These are phyloP conservation scores for Orchestes rusci DNA, from an alignment of 2,888 invertebrate species.

Conservation along the genomic window DNA sequence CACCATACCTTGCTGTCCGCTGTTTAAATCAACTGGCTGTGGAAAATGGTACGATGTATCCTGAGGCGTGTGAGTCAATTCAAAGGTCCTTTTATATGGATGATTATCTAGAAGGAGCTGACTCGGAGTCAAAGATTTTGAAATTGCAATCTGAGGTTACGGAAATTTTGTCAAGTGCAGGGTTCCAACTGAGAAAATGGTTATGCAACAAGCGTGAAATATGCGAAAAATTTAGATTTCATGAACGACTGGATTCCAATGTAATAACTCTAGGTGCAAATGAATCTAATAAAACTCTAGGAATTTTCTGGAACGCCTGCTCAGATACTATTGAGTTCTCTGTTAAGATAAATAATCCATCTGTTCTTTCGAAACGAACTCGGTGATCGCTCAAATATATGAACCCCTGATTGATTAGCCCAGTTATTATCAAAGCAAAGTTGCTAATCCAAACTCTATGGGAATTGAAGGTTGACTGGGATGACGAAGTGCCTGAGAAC, in stretches of 20 bases:
- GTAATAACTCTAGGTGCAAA: too few relatives aligned
- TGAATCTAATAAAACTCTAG: slow-evolving; percentile 7
- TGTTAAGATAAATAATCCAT: not conserved
- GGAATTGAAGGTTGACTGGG: slow-evolving; percentile 17
- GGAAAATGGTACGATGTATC: not conserved
- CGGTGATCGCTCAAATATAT: slow-evolving; percentile 14
- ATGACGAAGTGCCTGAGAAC: slow-evolving; percentile 1
- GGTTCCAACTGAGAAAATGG: slow-evolving; percentile 20
- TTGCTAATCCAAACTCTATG: slow-evolving; percentile 21
- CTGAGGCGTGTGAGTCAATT: slow-evolving; percentile 11
- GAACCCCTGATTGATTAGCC: slow-evolving; percentile 20
- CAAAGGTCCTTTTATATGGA: too few relatives aligned
- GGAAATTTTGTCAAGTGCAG: not conserved
- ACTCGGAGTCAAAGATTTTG: not conserved
- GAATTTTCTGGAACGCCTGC: slow-evolving; percentile 7
- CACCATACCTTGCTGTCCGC: slow-evolving; percentile 17
- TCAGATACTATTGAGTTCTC: slow-evolving; percentile 1
- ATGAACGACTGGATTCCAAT: too few relatives aligned
- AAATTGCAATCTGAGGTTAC: not conserved
- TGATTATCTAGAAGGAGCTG: not conserved
- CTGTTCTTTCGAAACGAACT: slow-evolving; percentile 13
- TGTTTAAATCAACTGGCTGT: slow-evolving; percentile 12
- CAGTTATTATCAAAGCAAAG: slow-evolving; percentile 16
- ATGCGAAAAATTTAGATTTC: too few relatives aligned
- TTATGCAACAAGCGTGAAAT: too few relatives aligned